Percentiles rank a stretch among this genome's conserved stretches.
Conservation (phyloP, 2,113 vertebrate genomes). For the Ctenodactylus gundi region DNA sequence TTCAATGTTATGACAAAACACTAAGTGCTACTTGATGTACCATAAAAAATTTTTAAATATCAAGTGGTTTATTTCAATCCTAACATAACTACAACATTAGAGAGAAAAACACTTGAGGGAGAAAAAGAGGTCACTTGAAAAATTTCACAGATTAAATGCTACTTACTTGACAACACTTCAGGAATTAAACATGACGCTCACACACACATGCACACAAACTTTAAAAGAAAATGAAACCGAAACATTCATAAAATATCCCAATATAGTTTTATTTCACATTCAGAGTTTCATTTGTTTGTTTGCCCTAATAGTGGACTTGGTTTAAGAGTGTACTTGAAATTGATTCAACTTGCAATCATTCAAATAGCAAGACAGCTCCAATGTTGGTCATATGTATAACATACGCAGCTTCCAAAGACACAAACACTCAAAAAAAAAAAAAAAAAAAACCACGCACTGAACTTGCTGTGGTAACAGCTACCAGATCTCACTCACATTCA, state of each 20-base stretch:
- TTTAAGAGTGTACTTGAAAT: constrained; percentile 62
- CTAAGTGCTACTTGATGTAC: constrained; percentile 57
- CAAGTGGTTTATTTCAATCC: constrained; percentile 51
- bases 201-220: constrained; percentile 50
- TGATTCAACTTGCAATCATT: constrained; percentile 65
- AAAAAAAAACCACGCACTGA: constrained; percentile 49
- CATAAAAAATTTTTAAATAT: constrained; percentile 68
- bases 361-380: constrained; percentile 37
- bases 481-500: constrained; percentile 24
- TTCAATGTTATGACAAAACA: constrained; percentile 59
- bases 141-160: constrained; percentile 65
- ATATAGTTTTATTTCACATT: constrained; percentile 55
- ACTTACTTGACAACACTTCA: constrained; percentile 56
- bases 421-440: constrained; percentile 51
- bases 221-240: constrained; percentile 52
- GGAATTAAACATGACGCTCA: constrained; percentile 54
- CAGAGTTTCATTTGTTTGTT: constrained; percentile 60
- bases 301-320: constrained; percentile 50
- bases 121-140: constrained; percentile 49
- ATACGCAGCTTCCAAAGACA: constrained; percentile 35
- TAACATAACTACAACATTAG: constrained; percentile 43
- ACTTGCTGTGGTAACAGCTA: background rate
- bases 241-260: constrained; percentile 30
- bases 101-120: constrained; percentile 28
- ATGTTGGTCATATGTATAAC: constrained; percentile 18